Evolutionary conservation across 2,113 vertebrate genomes (phyloP).

Genomic region (Mormyrus iriodes): DNA sequence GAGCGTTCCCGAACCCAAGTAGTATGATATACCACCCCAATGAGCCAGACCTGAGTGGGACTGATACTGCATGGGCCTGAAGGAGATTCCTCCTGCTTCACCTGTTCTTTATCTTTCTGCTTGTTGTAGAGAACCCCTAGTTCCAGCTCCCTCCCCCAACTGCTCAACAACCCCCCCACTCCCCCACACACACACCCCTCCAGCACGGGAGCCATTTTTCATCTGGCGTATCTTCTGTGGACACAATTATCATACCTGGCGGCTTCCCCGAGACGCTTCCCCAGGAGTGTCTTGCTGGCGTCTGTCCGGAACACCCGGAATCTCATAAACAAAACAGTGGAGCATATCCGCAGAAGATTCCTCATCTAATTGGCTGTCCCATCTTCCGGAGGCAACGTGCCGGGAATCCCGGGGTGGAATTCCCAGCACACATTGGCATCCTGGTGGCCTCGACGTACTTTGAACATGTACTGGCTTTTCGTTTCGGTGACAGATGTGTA

Average conservation of each 20-base stretch:
- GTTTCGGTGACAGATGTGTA: not conserved
- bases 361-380: not conserved
- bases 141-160: not conserved
- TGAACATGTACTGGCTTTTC: not conserved
- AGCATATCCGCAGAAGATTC: not conserved
- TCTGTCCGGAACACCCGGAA: not conserved
- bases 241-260: not conserved
- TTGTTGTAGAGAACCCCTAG: not conserved
- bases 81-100: not conserved
- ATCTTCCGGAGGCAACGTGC: not conserved
- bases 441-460: not conserved
- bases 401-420: not conserved
- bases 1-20: not conserved
- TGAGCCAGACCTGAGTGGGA: not conserved
- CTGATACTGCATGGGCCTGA: not conserved
- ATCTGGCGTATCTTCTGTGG: not conserved
- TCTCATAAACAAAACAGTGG: not conserved
- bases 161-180: not conserved
- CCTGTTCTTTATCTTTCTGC: not conserved
- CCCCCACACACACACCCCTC: not conserved
- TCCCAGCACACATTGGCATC: not conserved
- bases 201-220: not conserved
- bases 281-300: not conserved
- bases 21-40: not conserved
- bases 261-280: not conserved